These are phyloP conservation scores for Aleiodes sp. DNA, from an alignment of 1,140 invertebrate species.

Conservation along the genomic window DNA sequence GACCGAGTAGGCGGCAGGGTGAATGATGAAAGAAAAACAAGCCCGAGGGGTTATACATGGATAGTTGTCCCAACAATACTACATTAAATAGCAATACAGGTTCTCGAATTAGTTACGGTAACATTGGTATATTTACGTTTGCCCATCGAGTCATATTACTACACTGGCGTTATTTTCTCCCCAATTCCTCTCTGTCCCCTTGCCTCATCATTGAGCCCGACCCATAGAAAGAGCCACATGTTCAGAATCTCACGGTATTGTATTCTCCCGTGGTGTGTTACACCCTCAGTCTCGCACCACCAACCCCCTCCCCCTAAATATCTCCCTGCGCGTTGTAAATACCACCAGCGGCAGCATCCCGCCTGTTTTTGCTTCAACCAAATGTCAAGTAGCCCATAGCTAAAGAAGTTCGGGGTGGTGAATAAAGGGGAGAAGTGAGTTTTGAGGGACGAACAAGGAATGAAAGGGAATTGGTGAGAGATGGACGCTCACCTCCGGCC, in stretches of 20 bases:
- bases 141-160: slow-evolving; percentile 47
- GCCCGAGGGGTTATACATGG: background rate
- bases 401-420: background rate
- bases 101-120: slow-evolving; percentile 55
- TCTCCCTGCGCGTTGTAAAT: slow-evolving; percentile 43
- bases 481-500: slow-evolving; percentile 10
- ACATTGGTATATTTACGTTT: slow-evolving; percentile 51
- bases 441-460: no score
- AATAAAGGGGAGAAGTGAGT: background rate
- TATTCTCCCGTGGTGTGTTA: slow-evolving; percentile 38
- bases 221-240: slow-evolving; percentile 50
- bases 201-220: background rate
- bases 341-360: slow-evolving; percentile 42
- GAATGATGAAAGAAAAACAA: background rate
- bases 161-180: slow-evolving; percentile 41
- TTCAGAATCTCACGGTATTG: slow-evolving; percentile 57
- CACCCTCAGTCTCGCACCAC: background rate
- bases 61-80: slow-evolving; percentile 31
- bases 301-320: slow-evolving; percentile 18
- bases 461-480: background rate
- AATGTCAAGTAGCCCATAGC: slow-evolving; percentile 60
- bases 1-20: background rate
- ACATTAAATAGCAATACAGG: slow-evolving; percentile 47
- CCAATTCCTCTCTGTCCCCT: no score
- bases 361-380: slow-evolving; percentile 36